Evolutionary conservation across 2,113 vertebrate species (phyloP).

Genomic region (Anoura caudifer): DNA sequence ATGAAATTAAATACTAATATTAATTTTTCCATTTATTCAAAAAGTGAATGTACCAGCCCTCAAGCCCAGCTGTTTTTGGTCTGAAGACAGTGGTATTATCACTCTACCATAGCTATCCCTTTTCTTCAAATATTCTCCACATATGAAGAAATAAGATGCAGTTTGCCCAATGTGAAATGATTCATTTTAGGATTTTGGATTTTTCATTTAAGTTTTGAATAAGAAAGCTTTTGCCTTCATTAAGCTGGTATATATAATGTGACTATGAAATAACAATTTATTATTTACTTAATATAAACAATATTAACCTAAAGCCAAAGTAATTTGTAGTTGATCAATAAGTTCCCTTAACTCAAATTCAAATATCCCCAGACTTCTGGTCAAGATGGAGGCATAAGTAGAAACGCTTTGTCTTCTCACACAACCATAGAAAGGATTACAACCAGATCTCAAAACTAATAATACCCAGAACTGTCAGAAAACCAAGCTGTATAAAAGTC

Average conservation of each 20-base stretch:
- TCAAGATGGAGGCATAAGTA: too few species aligned
- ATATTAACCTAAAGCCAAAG: constrained; percentile 12
- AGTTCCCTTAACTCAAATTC: constrained; percentile 22
- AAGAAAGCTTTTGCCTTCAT: constrained; percentile 37
- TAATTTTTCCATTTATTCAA: constrained; percentile 28
- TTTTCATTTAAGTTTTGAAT: constrained; percentile 57
- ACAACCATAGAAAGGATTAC: too few species aligned
- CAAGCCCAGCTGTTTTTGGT: not conserved
- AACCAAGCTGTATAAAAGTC: too few species aligned
- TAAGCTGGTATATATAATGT: constrained; percentile 6
- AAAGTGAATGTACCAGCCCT: not conserved
- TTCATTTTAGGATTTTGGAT: constrained; percentile 36
- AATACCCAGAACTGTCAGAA: too few species aligned
- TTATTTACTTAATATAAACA: constrained; percentile 19
- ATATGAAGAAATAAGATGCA: constrained; percentile 17
- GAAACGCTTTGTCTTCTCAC: too few species aligned
- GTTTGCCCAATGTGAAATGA: constrained; percentile 5
- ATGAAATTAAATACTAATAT: constrained; percentile 9
- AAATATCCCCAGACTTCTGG: not conserved
- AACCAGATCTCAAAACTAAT: too few species aligned
- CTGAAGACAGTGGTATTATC: constrained; percentile 13
- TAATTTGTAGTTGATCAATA: constrained; percentile 6
- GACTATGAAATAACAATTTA: constrained; percentile 17
- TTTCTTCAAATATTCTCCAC: constrained; percentile 27
- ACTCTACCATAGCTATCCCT: constrained; percentile 12